Evolutionary conservation across 2,113 vertebrate species (phyloP).

Genomic region (Argyrosomus japonicus): DNA sequence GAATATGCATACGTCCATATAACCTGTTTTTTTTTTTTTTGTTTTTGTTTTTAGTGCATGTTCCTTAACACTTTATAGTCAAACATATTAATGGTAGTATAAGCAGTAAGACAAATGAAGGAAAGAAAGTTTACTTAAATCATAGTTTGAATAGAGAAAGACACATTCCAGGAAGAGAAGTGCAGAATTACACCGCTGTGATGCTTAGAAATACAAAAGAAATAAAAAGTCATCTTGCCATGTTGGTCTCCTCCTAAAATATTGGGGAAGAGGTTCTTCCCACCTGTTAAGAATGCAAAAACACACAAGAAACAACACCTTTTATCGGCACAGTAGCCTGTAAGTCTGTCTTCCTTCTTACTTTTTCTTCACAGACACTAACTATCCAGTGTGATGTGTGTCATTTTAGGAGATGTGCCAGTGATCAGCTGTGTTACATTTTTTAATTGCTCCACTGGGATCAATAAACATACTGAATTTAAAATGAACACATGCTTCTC

Average conservation of each 20-base stretch:
- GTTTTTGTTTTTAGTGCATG: no score
- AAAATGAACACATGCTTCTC: no score
- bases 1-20: neutral
- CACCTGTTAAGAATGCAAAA: neutral
- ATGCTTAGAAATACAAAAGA: neutral
- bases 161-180: no score
- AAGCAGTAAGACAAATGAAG: neutral
- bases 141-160: no score
- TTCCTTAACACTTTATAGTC: neutral
- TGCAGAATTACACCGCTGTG: neutral
- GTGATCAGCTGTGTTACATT: neutral
- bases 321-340: neutral
- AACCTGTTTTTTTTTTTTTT: neutral
- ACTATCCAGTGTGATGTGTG: no score
- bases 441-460: neutral
- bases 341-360: no score
- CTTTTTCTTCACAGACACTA: no score
- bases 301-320: neutral
- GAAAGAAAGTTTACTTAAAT: neutral
- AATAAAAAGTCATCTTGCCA: neutral
- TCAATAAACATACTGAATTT: neutral
- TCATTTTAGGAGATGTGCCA: neutral
- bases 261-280: neutral
- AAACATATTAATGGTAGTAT: neutral
- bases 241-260: neutral